These are phyloP conservation scores for Todiramphus chloris DNA, from an alignment of 2,113 vertebrate species.

Conservation along the genomic window DNA sequence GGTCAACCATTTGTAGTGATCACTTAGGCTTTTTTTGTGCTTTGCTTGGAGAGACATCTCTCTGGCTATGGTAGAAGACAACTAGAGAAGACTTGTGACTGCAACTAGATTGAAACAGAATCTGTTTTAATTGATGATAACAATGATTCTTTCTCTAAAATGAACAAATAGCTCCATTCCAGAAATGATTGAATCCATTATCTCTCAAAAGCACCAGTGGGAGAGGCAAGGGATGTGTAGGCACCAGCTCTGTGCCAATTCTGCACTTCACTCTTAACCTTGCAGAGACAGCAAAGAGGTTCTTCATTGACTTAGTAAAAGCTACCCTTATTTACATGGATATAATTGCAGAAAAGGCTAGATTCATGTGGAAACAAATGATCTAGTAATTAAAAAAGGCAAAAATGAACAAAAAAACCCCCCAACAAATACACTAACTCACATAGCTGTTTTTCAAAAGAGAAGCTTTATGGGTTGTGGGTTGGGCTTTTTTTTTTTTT, in stretches of 20 bases:
- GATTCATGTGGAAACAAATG: constrained; percentile 13
- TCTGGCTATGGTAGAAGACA: background rate
- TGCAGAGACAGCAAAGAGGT: background rate
- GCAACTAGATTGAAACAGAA: background rate
- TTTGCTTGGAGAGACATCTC: background rate
- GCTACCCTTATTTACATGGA: background rate
- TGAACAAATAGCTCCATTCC: background rate
- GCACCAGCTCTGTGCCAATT: background rate
- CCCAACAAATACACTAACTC: background rate
- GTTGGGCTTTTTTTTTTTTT: background rate
- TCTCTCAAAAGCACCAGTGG: background rate
- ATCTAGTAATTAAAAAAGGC: background rate
- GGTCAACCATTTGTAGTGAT: background rate
- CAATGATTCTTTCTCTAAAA: background rate
- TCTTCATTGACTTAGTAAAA: background rate
- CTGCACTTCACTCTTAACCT: background rate
- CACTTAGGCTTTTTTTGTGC: background rate
- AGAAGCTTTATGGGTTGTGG: background rate
- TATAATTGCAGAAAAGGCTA: background rate
- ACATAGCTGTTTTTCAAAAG: background rate
- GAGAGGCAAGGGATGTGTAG: background rate
- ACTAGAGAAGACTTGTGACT: background rate
- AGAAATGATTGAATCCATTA: background rate
- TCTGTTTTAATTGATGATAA: background rate
- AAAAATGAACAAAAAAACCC: background rate